These are phyloP conservation scores for Drosophila mercatorum DNA, from an alignment of 2,888 invertebrate species.

Conservation along the genomic window DNA sequence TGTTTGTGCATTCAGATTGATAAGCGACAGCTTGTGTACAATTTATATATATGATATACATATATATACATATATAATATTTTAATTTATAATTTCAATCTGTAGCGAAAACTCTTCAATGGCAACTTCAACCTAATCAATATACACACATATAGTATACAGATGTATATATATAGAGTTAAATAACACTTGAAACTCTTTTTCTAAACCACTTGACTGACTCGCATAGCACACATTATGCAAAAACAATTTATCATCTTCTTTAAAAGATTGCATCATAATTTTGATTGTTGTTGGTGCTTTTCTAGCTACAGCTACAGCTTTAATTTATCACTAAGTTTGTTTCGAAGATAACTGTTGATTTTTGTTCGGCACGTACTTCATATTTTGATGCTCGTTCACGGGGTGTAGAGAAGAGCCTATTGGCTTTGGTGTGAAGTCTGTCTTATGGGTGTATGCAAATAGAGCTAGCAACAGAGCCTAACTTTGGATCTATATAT, in stretches of 20 bases:
- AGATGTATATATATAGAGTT: background rate
- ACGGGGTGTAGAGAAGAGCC: too few species aligned
- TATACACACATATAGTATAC: background rate
- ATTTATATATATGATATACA: background rate
- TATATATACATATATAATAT: background rate
- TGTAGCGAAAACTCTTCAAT: background rate
- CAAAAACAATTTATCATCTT: conserved; percentile 7
- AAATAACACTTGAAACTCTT: conserved; percentile 8
- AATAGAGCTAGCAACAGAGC: rapidly evolving
- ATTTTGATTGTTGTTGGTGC: background rate
- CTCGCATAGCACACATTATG: conserved; percentile 10
- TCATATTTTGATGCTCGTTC: background rate
- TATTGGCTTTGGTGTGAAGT: background rate
- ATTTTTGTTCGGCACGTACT: background rate
- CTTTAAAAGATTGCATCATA: conserved; percentile 1
- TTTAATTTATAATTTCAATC: background rate
- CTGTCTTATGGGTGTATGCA: background rate
- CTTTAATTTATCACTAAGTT: conserved; percentile 11
- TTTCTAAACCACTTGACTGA: conserved; percentile 11
- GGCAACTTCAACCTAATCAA: conserved; percentile 1
- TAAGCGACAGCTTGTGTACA: conserved; percentile 9
- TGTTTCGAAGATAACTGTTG: conserved; percentile 8
- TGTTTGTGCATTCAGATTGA: conserved; percentile 51
- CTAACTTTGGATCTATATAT: background rate
- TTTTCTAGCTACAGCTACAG: background rate